A percentile compares a stretch with the other conserved stretches of the same genome.
Evolutionary conservation across 2,113 vertebrate species (phyloP).

Genomic region (Siniperca chuatsi): DNA sequence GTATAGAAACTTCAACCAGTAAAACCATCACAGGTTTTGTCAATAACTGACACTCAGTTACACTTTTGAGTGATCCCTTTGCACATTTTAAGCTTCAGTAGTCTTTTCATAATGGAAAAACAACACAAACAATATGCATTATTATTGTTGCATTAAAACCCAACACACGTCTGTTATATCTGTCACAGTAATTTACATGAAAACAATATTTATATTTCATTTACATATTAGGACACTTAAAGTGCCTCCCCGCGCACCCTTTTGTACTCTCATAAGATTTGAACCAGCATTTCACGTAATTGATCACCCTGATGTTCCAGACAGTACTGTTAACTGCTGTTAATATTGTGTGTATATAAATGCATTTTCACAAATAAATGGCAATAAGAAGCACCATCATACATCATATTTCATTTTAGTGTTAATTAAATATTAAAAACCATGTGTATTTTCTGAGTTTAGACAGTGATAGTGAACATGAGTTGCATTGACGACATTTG

Average conservation of each 20-base stretch:
- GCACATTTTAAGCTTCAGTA: neutral
- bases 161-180: neutral
- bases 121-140: neutral
- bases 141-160: neutral
- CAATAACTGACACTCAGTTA: neutral
- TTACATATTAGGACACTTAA: conserved; percentile 27
- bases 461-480: neutral
- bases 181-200: conserved; percentile 16
- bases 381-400: neutral
- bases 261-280: conserved; percentile 21
- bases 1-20: neutral
- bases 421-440: neutral
- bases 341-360: conserved; percentile 10
- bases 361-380: neutral
- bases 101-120: neutral
- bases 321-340: conserved; percentile 4
- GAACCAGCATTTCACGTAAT: conserved; percentile 4
- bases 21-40: neutral
- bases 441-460: neutral
- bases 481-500: neutral
- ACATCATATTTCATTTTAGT: neutral
- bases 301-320: conserved; percentile 28
- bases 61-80: neutral
- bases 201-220: conserved; percentile 15
- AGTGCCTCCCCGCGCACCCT: neutral